A percentile compares a stretch with the other conserved stretches of the same genome.
phyloP scores from a whole-genome alignment of 2,113 vertebrate genomes.

The Labeo rohita region DNA sequence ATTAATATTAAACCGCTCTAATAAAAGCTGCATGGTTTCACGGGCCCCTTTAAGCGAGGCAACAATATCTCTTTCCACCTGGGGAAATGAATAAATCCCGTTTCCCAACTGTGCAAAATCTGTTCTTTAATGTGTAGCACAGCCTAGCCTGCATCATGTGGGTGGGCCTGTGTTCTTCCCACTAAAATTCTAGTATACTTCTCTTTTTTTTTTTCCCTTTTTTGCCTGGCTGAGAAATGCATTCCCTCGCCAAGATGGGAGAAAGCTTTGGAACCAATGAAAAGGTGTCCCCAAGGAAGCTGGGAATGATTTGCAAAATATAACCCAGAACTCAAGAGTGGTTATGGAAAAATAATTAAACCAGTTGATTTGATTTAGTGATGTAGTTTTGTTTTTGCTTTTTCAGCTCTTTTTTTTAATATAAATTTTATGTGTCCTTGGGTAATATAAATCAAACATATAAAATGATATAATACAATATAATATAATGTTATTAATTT shows the following conservation, averaged over 20 bases:
- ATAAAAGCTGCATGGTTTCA: conserved; percentile 87
- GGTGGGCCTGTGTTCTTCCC: conserved; percentile 53
- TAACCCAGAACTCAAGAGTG: conserved; percentile 39
- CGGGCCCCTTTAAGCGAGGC: conserved; percentile 80
- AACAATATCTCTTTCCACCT: conserved; percentile 83
- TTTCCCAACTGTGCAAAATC: conserved; percentile 59
- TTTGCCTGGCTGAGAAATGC: conserved; percentile 58
- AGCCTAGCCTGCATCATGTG: conserved; percentile 52
- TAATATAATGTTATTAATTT: conserved; percentile 15
- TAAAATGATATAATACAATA: background rate
- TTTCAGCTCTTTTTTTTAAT: background rate
- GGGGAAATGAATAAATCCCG: conserved; percentile 69
- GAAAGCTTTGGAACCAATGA: conserved; percentile 27
- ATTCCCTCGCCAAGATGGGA: conserved; percentile 49
- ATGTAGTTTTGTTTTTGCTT: conserved; percentile 13
- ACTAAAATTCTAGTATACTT: conserved; percentile 48
- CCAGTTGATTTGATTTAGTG: background rate
- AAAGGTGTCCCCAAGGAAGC: conserved; percentile 50
- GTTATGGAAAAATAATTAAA: conserved; percentile 28
- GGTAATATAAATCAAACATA: background rate
- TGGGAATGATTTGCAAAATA: conserved; percentile 55
- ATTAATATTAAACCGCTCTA: conserved; percentile 96
- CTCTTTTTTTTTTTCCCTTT: conserved; percentile 49
- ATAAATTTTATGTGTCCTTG: background rate
- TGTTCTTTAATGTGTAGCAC: conserved; percentile 48